Conservation (phyloP, 2,113 vertebrate species). For the Mesitornis unicolor region DNA sequence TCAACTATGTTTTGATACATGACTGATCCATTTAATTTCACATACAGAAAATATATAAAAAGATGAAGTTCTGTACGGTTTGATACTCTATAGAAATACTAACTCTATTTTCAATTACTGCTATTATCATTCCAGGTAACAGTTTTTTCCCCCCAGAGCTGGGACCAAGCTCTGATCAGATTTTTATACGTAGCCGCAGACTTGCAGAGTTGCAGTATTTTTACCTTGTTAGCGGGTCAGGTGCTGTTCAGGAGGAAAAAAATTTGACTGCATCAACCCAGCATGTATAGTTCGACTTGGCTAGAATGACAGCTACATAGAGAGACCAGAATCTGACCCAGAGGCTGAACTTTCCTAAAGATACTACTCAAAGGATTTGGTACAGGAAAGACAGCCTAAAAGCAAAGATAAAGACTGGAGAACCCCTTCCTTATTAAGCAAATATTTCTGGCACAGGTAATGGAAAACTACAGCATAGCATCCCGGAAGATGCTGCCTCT, state of each 20-base stretch:
- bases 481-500: neutral
- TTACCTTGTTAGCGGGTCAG: neutral
- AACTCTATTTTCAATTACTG: conserved; percentile 57
- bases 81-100: conserved; percentile 52
- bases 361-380: neutral
- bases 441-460: neutral
- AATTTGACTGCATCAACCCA: neutral
- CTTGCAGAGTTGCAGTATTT: neutral
- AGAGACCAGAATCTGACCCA: neutral
- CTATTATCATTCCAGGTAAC: neutral
- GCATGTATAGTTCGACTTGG: neutral
- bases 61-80: neutral
- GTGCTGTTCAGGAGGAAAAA: neutral
- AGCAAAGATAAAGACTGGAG: neutral
- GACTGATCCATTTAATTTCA: conserved; percentile 4
- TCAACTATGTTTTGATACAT: conserved; percentile 26
- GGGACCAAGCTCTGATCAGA: conserved; percentile 2
- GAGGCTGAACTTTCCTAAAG: neutral
- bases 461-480: neutral
- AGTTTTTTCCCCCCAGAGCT: neutral
- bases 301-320: neutral
- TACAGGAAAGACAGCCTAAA: neutral
- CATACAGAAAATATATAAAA: neutral
- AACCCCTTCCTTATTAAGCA: neutral
- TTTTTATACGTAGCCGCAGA: conserved; percentile 23